Evolutionary conservation across 2,888 invertebrate species (phyloP), one percentile per base, ranked within the genome.

Genomic region (Xestia c-nigrum): DNA sequence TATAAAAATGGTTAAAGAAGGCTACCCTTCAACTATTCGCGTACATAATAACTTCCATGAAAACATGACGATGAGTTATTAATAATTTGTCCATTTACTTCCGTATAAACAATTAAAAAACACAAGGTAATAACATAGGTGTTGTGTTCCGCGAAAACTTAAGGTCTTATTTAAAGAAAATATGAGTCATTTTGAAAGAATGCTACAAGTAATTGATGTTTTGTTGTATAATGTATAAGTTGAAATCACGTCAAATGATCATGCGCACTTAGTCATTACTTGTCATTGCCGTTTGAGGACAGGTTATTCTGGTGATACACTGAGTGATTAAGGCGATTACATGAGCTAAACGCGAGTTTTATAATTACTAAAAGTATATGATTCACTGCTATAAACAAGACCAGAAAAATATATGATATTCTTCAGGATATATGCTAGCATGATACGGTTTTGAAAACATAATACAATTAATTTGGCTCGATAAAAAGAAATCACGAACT

Each of bases 131-230:
- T 80, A 64, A 43, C 43, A 43, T 43, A 40, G 21, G 16, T 76
- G 24, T 71, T 31, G 1, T 5, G 47, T 80, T 68, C 55, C 47
- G 66, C 47, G 19, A 67, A 65, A 72, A 31, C 3, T 31, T 24
- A 52, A 59, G 38, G 59, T 40, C 38, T 57, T 50, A 1, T 16
- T 21, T 61, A 19, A 12, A 31, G 31, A 14, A 50, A 55, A 16
- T 9, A 43, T 78, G 78, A 78, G 31, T 78, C 31, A 78, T 55
- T 64, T 21, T n/a, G 5, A 78, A 47, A 47, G 21, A 69, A n/a
- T 24, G 9, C 21, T 16, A 9, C 0, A 31, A 14, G 12, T n/a
- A 21, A n/a, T 31, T 16, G 76, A 76, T 59, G 5, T 47, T 76
- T 59, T 19, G 31, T 31, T 50, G 19, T 50, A 0, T 12, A 75